These are phyloP conservation scores for Muscicapa striata DNA, from an alignment of 2,797 vertebrate genomes.

Conservation along the genomic window DNA sequence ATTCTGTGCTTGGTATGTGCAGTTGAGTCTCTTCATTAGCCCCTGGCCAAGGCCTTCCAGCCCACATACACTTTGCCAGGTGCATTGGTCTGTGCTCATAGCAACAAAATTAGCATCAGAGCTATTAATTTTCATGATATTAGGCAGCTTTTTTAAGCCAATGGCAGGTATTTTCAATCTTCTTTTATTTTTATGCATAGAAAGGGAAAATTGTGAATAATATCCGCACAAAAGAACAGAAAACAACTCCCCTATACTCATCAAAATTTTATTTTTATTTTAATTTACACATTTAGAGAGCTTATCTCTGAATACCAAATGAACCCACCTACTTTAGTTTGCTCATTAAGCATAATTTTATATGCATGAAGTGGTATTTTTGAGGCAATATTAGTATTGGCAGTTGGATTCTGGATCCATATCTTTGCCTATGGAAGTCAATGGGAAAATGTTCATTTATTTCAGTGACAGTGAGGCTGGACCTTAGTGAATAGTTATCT, in stretches of 20 bases:
- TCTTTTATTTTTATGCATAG: background rate
- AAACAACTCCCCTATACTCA: background rate
- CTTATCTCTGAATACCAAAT: slow-evolving; percentile 40
- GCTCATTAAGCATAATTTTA: slow-evolving; percentile 30
- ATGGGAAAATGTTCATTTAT: slow-evolving; percentile 18
- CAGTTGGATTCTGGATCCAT: background rate
- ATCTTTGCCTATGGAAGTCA: background rate
- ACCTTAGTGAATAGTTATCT: background rate
- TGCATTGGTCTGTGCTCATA: background rate
- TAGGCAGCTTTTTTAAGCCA: background rate
- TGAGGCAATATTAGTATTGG: background rate
- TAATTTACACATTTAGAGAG: slow-evolving; percentile 19
- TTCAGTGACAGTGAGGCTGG: background rate
- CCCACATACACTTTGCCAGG: background rate
- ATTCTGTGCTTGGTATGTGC: background rate
- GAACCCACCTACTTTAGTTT: slow-evolving; percentile 21
- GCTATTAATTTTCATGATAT: background rate
- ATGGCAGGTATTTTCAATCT: background rate
- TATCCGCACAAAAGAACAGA: background rate
- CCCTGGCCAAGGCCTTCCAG: background rate
- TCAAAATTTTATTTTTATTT: slow-evolving; percentile 25
- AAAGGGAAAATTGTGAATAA: background rate
- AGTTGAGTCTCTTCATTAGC: background rate
- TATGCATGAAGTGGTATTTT: slow-evolving; percentile 7
- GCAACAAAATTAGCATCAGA: background rate